Percentiles rank a stretch among this genome's conserved stretches.
phyloP scores from a whole-genome alignment of 2,113 vertebrate genomes.

The Cynoglossus semilaevis region DNA sequence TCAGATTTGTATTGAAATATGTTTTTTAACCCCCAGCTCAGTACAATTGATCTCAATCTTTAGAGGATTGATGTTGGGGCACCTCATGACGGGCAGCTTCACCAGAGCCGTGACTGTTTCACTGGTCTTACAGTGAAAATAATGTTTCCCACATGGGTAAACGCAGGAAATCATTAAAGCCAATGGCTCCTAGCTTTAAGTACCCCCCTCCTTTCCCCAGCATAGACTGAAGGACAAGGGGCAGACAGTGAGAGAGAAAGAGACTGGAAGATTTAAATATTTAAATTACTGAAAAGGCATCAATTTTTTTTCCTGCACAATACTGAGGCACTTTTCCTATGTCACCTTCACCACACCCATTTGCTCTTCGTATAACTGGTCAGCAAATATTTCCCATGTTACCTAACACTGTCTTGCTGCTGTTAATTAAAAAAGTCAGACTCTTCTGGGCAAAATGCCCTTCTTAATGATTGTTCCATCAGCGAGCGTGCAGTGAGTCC shows the following conservation, averaged over 20 bases:
- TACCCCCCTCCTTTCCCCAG: neutral
- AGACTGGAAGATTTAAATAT: too few species aligned
- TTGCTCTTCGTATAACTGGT: slow-evolving; percentile 11
- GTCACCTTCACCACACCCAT: slow-evolving; percentile 18
- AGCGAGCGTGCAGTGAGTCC: slow-evolving; percentile 49
- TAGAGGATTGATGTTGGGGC: slow-evolving; percentile 19
- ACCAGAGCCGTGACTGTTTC: slow-evolving; percentile 23
- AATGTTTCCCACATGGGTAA: slow-evolving; percentile 42
- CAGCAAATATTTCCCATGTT: slow-evolving; percentile 24
- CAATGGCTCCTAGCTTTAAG: slow-evolving; percentile 24
- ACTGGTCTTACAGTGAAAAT: slow-evolving; percentile 6
- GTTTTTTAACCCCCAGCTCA: neutral
- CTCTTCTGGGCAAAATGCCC: slow-evolving; percentile 6
- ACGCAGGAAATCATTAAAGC: slow-evolving; percentile 34
- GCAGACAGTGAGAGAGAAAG: too few species aligned
- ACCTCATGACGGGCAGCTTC: slow-evolving; percentile 11
- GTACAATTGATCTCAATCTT: slow-evolving; percentile 9
- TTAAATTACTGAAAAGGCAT: too few species aligned
- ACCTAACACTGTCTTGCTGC: slow-evolving; percentile 10
- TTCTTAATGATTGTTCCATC: slow-evolving; percentile 14
- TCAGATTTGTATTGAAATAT: slow-evolving; percentile 21
- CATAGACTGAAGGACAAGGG: neutral
- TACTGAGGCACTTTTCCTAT: neutral
- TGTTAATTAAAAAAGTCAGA: slow-evolving; percentile 23
- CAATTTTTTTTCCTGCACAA: too few species aligned